Evolutionary conservation across 2,888 invertebrate species (phyloP), one percentile per base, ranked within the genome.

Genomic region (Aphidoletes aphidimyza): DNA sequence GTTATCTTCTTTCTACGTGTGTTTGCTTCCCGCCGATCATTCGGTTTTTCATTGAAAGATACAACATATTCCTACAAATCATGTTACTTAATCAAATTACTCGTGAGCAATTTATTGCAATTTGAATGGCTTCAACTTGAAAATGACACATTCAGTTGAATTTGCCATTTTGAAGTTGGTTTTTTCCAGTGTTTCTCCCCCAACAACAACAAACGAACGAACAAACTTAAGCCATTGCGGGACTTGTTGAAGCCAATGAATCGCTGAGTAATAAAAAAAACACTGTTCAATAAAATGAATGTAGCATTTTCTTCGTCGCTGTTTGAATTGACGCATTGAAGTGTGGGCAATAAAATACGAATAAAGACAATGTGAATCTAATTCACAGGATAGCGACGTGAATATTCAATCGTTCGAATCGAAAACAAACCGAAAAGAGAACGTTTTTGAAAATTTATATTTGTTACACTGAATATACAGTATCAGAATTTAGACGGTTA

Each of bases 41-140:
- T 30, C 11, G 69, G 54, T 26, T n/a, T 26, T 54, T 26, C 19
- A 54, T 54, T 54, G 54, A 54, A 6, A 17, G 11, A 47, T 69
- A 69, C 69, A 54, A 47, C 5, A 54, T 54, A 69, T 69, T 69
- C 69, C 69, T 11, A 69, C 69, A 34, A 69, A 69, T 69, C 69
- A 69, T 69, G 69, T 69, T 69, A 69, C 69, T 69, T 69, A 69
- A 69, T 69, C 34, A 69, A 69, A 69, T 69, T 69, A 69, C 69
- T 69, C 69, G 69, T 69, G 69, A 69, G 69, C 69, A 30, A 69
- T 69, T 69, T 69, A 69, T 69, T 69, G 69, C 69, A 30, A 30
- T 69, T 69, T 69, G 69, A 69, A 69, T 69, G 14, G 34, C 11
- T 69, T 69, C 69, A n/a, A n/a, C 11, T 8, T 1, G 5, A 30